Conservation (phyloP, 64 coral and sea anemone species). For the Cladopsammia gracilis region DNA sequence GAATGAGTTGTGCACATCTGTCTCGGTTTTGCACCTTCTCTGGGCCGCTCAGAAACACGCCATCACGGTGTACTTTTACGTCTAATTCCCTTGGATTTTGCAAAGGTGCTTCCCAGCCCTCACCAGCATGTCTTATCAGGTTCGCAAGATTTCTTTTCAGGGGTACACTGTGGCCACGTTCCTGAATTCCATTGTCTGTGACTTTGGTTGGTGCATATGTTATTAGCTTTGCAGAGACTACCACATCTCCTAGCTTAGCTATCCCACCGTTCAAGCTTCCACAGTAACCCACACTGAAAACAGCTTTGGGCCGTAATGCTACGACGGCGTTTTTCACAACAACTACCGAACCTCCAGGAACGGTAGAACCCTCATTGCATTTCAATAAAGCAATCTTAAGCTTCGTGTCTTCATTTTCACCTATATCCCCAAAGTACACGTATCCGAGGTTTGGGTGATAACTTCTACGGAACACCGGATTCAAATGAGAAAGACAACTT, state of each 20-base stretch:
- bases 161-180: not conserved
- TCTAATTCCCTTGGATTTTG: not conserved
- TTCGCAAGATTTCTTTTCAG: not conserved
- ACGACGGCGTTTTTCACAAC: not conserved
- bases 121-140: not conserved
- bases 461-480: not conserved
- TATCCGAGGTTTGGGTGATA: not conserved
- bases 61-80: constrained; percentile 28
- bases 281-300: constrained; percentile 12
- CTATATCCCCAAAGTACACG: constrained; percentile 23
- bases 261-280: not conserved
- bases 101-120: constrained; percentile 44
- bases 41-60: constrained; percentile 44
- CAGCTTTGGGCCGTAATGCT: not conserved
- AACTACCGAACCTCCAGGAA: not conserved
- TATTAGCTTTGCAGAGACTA: not conserved
- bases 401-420: not conserved
- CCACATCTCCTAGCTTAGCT: constrained; percentile 6
- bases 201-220: constrained; percentile 6
- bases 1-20: not conserved
- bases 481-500: not conserved
- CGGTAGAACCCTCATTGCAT: not conserved
- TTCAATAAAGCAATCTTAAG: constrained; percentile 7
- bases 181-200: not conserved
- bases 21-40: not conserved